Conservation (phyloP, 2,797 vertebrate genomes). For the Tenualosa ilisha region DNA sequence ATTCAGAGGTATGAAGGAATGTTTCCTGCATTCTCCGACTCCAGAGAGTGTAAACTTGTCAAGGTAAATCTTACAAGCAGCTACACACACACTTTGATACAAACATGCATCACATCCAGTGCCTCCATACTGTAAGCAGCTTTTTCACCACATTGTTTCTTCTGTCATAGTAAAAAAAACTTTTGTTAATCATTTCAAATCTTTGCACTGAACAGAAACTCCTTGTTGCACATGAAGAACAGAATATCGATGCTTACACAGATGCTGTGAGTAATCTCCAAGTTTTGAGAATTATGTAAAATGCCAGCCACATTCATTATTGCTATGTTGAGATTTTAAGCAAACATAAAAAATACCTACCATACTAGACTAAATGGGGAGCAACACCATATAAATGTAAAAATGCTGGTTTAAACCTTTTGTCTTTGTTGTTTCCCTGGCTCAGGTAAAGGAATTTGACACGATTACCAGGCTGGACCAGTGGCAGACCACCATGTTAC, state of each 20-base stretch:
- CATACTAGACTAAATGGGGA: neutral
- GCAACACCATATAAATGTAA: neutral
- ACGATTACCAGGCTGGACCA: constrained; percentile 79
- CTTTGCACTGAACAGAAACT: constrained; percentile 69
- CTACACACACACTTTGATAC: neutral
- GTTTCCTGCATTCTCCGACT: constrained; percentile 79
- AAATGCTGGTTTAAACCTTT: neutral
- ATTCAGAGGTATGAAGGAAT: constrained; percentile 81
- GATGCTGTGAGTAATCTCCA: constrained; percentile 70
- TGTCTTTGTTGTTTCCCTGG: neutral
- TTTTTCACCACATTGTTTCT: neutral
- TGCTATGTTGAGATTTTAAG: neutral
- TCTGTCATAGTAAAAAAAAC: neutral
- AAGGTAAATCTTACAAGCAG: constrained; percentile 62
- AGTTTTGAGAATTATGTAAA: neutral
- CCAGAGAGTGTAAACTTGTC: constrained; percentile 78
- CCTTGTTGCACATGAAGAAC: constrained; percentile 77
- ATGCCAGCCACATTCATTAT: neutral
- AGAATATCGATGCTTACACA: constrained; percentile 76
- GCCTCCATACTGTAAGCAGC: neutral
- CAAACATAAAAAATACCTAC: neutral
- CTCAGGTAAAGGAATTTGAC: constrained; percentile 80
- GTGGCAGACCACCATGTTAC: constrained; percentile 81
- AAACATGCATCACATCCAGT: neutral
- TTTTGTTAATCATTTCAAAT: neutral